Evolutionary conservation across 1,140 invertebrate genomes (phyloP).

Genomic region (Pseudachorutes palmiensis): DNA sequence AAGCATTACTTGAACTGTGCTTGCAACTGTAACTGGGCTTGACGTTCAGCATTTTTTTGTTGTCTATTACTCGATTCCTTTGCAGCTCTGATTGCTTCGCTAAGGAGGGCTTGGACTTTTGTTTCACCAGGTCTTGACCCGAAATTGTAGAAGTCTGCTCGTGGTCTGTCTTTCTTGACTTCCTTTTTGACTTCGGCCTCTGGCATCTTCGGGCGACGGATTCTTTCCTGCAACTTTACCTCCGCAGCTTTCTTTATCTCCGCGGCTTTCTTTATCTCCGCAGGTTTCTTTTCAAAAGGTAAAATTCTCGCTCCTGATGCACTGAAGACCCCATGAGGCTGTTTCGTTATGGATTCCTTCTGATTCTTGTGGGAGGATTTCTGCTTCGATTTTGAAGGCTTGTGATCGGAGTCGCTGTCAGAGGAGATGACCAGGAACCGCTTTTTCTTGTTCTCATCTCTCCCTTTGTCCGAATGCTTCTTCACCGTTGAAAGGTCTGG

Average conservation of each 20-base stretch:
- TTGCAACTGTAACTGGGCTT: background rate
- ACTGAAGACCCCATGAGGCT: slow-evolving; percentile 15
- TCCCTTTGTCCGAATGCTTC: background rate
- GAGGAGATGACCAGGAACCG: background rate
- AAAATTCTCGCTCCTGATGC: slow-evolving; percentile 21
- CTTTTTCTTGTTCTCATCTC: background rate
- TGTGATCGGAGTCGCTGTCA: background rate
- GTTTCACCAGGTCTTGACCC: background rate
- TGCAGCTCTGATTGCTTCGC: background rate
- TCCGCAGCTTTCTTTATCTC: background rate
- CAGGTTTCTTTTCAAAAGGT: slow-evolving; percentile 24
- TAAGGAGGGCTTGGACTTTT: background rate
- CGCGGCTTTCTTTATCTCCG: background rate
- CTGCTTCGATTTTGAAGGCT: background rate
- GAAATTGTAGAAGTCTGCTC: background rate
- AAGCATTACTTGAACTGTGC: background rate
- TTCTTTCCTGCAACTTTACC: background rate
- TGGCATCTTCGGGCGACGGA: background rate
- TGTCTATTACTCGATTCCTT: no score
- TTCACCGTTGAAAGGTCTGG: background rate
- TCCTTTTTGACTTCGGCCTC: background rate
- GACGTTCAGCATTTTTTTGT: no score
- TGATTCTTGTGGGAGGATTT: background rate
- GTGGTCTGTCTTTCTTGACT: background rate
- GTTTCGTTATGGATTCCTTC: background rate